Percentiles rank a stretch among this genome's conserved stretches.
phyloP scores from a whole-genome alignment of 2,888 invertebrate species.

The Tridacna crocea region DNA sequence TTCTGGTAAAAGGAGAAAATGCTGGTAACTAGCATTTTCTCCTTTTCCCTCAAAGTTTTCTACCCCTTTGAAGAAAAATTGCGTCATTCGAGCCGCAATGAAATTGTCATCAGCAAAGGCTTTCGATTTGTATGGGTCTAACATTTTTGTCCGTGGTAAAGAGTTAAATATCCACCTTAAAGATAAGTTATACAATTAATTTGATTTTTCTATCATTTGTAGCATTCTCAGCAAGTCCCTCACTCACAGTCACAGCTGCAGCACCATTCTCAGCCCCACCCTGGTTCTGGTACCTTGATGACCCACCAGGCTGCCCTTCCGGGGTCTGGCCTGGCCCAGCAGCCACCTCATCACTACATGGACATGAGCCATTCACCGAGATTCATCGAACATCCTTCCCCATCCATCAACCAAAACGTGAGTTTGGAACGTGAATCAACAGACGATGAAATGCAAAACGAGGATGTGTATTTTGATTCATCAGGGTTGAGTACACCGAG shows the following conservation, averaged over 20 bases:
- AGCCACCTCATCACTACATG: conserved; percentile 49
- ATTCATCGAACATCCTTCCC: conserved; percentile 54
- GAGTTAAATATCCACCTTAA: too few relatives aligned
- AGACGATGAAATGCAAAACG: conserved; percentile 80
- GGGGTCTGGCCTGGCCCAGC: conserved; percentile 12
- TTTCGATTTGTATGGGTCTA: too few relatives aligned
- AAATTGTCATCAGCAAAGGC: too few relatives aligned
- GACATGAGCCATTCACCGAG: conserved; percentile 49
- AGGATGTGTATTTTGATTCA: conserved; percentile 78
- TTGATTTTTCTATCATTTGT: not conserved
- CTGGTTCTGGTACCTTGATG: conserved; percentile 29
- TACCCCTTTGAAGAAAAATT: too few relatives aligned
- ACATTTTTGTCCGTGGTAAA: too few relatives aligned
- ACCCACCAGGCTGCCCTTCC: conserved; percentile 38
- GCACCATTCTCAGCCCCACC: conserved; percentile 39
- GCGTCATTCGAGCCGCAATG: too few relatives aligned
- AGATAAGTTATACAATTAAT: too few relatives aligned
- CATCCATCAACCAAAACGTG: conserved; percentile 62
- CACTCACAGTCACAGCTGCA: conserved; percentile 43
- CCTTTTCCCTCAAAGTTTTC: too few relatives aligned
- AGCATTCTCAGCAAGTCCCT: conserved; percentile 20
- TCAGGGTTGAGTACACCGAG: conserved; percentile 83
- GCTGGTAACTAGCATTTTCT: too few relatives aligned
- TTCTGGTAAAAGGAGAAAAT: too few relatives aligned
- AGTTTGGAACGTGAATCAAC: conserved; percentile 75